Conservation (phyloP, 2,797 vertebrate genomes). For the Peromyscus aztecus region DNA sequence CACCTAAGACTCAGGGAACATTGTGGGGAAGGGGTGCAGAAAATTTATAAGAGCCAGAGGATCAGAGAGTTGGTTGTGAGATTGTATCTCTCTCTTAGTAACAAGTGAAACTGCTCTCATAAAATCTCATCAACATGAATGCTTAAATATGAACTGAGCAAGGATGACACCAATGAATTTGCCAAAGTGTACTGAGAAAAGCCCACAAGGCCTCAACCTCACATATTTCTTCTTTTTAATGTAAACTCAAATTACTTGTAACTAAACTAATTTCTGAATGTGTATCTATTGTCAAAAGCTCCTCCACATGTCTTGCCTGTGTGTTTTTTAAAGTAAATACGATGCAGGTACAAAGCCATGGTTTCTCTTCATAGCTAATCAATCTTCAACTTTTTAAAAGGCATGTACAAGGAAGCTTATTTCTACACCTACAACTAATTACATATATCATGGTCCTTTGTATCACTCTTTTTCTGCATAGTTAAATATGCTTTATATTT, state of each 20-base stretch:
- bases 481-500: slow-evolving; percentile 68
- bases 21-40: background rate
- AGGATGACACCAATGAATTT: background rate
- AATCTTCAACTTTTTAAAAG: slow-evolving; percentile 18
- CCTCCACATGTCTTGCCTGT: background rate
- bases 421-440: slow-evolving; percentile 63
- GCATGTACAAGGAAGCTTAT: background rate
- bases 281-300: background rate
- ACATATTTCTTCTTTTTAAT: background rate
- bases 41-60: background rate
- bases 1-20: background rate
- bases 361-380: background rate
- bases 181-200: background rate
- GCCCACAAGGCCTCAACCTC: too few relatives aligned
- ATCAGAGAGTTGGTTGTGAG: background rate
- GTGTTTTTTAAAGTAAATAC: slow-evolving; percentile 23
- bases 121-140: background rate
- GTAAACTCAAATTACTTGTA: background rate
- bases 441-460: slow-evolving; percentile 54
- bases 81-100: background rate
- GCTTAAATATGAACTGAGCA: background rate
- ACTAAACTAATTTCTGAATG: background rate
- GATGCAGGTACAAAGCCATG: background rate
- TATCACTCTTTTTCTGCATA: slow-evolving; percentile 59
- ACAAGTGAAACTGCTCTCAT: background rate